These are phyloP conservation scores for Noctua janthina DNA, from an alignment of 2,888 invertebrate genomes.

Conservation along the genomic window DNA sequence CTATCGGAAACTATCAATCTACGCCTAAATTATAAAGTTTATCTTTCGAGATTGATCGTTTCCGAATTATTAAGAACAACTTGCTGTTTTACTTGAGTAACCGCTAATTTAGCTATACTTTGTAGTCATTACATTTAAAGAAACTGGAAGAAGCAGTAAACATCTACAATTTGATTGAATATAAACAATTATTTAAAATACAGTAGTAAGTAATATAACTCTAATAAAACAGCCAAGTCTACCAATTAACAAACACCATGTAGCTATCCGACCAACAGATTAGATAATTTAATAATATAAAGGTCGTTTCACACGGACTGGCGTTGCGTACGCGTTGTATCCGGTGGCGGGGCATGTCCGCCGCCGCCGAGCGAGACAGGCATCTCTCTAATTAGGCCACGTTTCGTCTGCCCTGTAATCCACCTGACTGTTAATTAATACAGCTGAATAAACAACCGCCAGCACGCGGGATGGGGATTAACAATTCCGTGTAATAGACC, in stretches of 20 bases:
- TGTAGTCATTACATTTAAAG: conserved; percentile 2
- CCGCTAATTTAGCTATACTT: conserved; percentile 11
- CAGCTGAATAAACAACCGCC: conserved; percentile 75
- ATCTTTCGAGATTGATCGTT: conserved; percentile 39
- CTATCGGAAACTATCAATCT: conserved; percentile 42
- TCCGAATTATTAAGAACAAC: conserved; percentile 39
- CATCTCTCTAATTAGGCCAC: conserved; percentile 78
- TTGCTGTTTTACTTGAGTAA: conserved; percentile 32
- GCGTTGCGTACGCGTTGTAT: conserved; percentile 49
- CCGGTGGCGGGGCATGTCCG: conserved; percentile 53
- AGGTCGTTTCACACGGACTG: conserved; percentile 42
- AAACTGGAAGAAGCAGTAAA: not conserved
- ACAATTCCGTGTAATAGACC: conserved; percentile 68
- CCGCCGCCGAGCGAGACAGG: conserved; percentile 63
- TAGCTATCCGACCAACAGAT: conserved; percentile 46
- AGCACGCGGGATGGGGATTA: conserved; percentile 67
- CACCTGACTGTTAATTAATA: conserved; percentile 78
- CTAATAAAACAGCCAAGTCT: not conserved
- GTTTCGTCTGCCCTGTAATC: conserved; percentile 77
- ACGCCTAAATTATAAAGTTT: conserved; percentile 37
- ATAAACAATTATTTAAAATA: conserved; percentile 7
- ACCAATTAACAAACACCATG: conserved; percentile 41
- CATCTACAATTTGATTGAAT: conserved; percentile 10
- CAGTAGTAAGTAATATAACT: not conserved
- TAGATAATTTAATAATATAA: conserved; percentile 59